Evolutionary conservation across 2,113 vertebrate species (phyloP).

Genomic region (Asarcornis scutulata): DNA sequence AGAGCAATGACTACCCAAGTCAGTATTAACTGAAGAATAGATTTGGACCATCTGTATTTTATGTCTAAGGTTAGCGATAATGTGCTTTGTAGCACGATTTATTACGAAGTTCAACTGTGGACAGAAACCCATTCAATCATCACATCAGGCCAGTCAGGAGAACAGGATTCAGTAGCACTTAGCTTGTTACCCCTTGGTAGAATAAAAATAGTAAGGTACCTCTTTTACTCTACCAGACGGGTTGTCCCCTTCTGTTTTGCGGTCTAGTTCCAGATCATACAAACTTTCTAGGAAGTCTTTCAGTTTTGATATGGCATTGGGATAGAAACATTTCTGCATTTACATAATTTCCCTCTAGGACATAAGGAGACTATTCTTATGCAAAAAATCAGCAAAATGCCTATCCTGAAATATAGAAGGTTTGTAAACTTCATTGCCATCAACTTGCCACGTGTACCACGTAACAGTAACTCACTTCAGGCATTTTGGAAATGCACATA

Average conservation of each 20-base stretch:
- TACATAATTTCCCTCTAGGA: background rate
- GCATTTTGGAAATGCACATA: background rate
- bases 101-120: background rate
- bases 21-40: background rate
- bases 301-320: background rate
- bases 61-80: background rate
- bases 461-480: background rate
- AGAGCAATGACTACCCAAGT: background rate
- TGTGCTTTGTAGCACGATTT: background rate
- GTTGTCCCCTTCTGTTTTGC: background rate
- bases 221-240: background rate
- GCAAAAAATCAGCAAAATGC: background rate
- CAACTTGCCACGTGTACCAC: background rate
- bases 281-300: background rate
- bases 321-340: background rate
- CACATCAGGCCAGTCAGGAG: background rate
- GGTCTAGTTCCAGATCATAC: background rate
- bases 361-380: background rate
- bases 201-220: too few species aligned
- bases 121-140: background rate
- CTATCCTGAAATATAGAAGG: background rate
- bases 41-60: background rate
- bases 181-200: too few species aligned
- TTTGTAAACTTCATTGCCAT: background rate
- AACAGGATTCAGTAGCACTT: background rate